Evolutionary conservation across 1,140 invertebrate species (phyloP), one percentile per base, ranked within the genome.

Genomic region (Aplysia californica): DNA sequence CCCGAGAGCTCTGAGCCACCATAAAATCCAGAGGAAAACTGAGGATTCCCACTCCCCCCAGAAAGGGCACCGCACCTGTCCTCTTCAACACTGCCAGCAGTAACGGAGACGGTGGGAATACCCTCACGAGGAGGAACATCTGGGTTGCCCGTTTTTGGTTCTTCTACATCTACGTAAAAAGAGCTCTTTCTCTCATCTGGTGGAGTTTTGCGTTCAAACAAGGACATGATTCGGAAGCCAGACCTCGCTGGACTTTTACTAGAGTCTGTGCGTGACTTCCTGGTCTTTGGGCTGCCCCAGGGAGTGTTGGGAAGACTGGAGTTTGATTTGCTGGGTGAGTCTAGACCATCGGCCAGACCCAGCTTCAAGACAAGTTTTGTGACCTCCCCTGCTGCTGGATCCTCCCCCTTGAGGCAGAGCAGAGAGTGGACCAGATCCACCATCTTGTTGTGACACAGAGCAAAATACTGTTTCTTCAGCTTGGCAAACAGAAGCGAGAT

Each of bases 391-490:
- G 73, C 74, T 76, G 80, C 74, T 58, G 74, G 70, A 76, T 84
- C 76, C 35, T 74, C 75, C 50, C 80, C 80, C 38, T 80, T 79
- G 20, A 74, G 71, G 35, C 72, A 70, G 41, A 78, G 80, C 36
- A 87, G 77, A 44, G 79, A 80, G 33, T 80, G 72, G 18, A 86
- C 68, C 31, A 84, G 76, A n/a, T 82, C 77, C 4, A 78, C 77
- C 29, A 87, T 81, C 10, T 81, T 77, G 29, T 75, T 70, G 72
- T 83, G 79, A 76, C 86, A 86, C 71, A 85, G 39, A n/a, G 83
- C 75, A 75, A 85, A 82, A 69, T 87, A 87, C 55, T 85, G 82
- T 33, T 81, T 80, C 75, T 87, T 83, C 41, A 86, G 75, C 76
- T 85, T 86, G 1, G 83, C 64, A 69, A 86, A 82, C 61, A 86